phyloP scores from a whole-genome alignment of 2,888 invertebrate species.

The Atethmia centrago region DNA sequence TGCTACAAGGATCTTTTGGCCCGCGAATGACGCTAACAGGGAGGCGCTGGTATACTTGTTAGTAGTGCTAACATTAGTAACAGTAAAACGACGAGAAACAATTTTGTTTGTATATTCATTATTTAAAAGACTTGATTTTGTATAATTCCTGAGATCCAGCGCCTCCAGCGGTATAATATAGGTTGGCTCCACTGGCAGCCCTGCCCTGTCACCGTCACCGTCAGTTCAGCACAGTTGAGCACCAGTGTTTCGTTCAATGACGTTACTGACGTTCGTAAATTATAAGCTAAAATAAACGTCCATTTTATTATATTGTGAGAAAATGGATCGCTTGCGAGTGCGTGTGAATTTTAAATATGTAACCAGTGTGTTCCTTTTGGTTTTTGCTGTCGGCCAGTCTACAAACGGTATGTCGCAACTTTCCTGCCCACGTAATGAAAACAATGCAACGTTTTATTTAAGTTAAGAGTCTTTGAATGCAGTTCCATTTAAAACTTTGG shows the following conservation, averaged over 20 bases:
- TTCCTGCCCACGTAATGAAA: conserved; percentile 60
- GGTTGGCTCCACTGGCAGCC: background rate
- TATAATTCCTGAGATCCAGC: background rate
- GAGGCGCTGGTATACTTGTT: background rate
- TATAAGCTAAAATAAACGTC: conserved; percentile 59
- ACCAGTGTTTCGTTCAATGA: conserved; percentile 65
- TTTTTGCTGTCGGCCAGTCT: conserved; percentile 65
- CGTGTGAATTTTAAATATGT: conserved; percentile 71
- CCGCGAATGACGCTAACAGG: background rate
- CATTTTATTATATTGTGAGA: conserved; percentile 64
- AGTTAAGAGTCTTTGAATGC: conserved; percentile 38
- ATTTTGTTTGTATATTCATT: accelerated
- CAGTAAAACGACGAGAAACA: background rate
- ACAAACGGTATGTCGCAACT: conserved; percentile 71
- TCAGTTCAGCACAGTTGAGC: conserved; percentile 41
- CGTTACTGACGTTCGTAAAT: conserved; percentile 64
- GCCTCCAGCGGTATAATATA: background rate
- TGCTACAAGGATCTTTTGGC: background rate
- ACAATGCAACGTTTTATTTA: conserved; percentile 57
- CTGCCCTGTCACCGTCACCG: background rate
- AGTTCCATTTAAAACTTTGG: conserved; percentile 49
- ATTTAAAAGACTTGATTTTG: background rate
- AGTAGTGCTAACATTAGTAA: background rate
- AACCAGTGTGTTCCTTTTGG: conserved; percentile 66
- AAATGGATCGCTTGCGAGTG: conserved; percentile 75